Conservation (phyloP, 2,888 invertebrate genomes). For the Spialia ferax region DNA sequence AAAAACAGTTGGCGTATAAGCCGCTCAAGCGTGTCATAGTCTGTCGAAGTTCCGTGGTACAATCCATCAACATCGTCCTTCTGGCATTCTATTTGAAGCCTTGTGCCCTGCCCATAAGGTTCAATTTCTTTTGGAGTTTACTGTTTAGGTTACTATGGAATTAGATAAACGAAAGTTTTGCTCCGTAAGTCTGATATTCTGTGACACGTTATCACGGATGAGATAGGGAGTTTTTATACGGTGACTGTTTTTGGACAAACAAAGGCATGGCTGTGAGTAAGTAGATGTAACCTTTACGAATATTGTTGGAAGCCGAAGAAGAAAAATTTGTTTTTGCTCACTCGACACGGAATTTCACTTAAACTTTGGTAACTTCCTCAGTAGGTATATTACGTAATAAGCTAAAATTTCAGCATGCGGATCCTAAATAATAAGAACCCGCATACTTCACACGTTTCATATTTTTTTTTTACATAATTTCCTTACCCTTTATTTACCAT, state of each 20-base stretch:
- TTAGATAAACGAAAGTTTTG: conserved; percentile 30
- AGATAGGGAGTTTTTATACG: conserved; percentile 17
- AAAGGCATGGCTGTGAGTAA: background rate
- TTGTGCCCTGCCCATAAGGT: background rate
- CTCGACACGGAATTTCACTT: background rate
- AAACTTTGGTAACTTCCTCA: background rate
- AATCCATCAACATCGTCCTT: conserved; percentile 15
- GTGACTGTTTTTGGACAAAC: conserved; percentile 20
- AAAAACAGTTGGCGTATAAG: conserved; percentile 13
- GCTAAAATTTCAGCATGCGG: background rate
- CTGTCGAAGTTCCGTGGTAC: conserved; percentile 11
- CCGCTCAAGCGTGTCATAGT: conserved; percentile 28
- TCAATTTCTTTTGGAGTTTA: background rate
- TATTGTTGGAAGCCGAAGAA: background rate
- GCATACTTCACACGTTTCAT: too few species aligned
- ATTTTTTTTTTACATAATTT: too few species aligned
- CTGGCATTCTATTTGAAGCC: background rate
- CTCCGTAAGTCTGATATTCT: conserved; percentile 16
- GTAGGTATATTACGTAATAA: background rate
- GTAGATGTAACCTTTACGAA: background rate
- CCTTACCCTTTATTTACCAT: too few species aligned
- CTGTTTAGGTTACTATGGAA: background rate
- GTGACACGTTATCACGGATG: conserved; percentile 25
- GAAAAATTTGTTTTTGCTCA: background rate
- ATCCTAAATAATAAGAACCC: background rate